Percentiles rank a stretch among this genome's conserved stretches.
These are phyloP conservation scores for Phyllostomus discolor DNA, from an alignment of 2,113 vertebrate species.

Conservation along the genomic window DNA sequence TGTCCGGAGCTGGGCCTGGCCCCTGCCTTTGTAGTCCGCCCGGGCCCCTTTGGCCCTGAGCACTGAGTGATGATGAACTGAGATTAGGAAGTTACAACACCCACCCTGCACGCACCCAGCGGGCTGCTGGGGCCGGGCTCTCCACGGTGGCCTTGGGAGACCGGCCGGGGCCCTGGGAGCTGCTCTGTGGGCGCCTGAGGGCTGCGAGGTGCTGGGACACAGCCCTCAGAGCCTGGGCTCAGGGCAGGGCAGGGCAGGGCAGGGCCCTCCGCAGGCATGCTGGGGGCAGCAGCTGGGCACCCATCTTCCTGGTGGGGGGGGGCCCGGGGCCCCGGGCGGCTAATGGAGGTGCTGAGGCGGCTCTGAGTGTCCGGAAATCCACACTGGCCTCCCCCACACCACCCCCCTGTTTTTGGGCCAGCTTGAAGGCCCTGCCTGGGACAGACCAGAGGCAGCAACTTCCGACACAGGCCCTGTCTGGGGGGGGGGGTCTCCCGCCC, in stretches of 20 bases:
- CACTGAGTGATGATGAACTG: not conserved
- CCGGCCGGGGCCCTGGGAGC: not conserved
- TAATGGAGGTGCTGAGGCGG: too few species aligned
- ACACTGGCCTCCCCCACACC: fast-evolving
- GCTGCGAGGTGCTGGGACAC: fast-evolving
- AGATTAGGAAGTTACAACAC: not conserved
- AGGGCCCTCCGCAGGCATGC: not conserved
- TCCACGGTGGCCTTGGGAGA: not conserved
- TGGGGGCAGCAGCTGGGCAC: too few species aligned
- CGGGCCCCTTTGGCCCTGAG: not conserved
- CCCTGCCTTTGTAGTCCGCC: too few species aligned
- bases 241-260: not conserved
- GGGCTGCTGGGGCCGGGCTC: not conserved
- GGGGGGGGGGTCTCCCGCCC: not conserved
- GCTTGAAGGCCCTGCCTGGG: not conserved
- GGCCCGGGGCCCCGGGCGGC: not conserved
- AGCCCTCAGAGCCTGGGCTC: not conserved
- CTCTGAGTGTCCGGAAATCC: not conserved
- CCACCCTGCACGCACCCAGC: not conserved
- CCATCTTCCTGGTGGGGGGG: not conserved
- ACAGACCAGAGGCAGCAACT: not conserved
- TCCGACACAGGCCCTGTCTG: not conserved
- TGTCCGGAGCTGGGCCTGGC: not conserved
- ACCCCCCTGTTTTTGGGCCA: not conserved
- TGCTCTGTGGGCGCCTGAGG: fast-evolving